phyloP scores from a whole-genome alignment of 2,888 invertebrate genomes.

The Macropis europaea region DNA sequence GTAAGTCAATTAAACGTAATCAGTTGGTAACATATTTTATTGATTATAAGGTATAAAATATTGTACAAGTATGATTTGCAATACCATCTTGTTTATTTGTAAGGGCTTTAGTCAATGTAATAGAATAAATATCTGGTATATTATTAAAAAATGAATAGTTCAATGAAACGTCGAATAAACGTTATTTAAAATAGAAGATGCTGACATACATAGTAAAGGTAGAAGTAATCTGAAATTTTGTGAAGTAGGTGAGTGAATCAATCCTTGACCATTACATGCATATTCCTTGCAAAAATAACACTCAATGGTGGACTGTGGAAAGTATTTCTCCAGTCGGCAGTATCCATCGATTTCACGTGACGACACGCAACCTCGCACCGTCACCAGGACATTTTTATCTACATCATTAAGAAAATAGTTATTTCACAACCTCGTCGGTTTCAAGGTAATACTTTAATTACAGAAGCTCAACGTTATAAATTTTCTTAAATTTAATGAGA shows the following conservation, averaged over 20 bases:
- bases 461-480: neutral
- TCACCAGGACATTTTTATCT: conserved; percentile 68
- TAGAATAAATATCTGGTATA: too few relatives aligned
- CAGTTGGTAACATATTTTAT: too few relatives aligned
- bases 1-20: too few relatives aligned
- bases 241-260: conserved; percentile 19
- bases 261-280: conserved; percentile 63
- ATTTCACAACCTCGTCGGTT: neutral
- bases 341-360: conserved; percentile 60
- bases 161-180: neutral
- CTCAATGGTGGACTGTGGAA: conserved; percentile 63
- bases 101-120: too few relatives aligned
- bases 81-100: too few relatives aligned
- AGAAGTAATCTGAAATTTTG: neutral
- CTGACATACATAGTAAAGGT: neutral
- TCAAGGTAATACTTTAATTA: conserved; percentile 10
- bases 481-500: neutral
- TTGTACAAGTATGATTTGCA: too few relatives aligned
- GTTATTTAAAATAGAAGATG: neutral
- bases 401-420: conserved; percentile 38
- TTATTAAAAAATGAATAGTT: neutral
- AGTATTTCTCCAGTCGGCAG: conserved; percentile 60
- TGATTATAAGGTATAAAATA: too few relatives aligned
- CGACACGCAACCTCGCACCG: conserved; percentile 69
- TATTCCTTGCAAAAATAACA: conserved; percentile 69